Conservation (phyloP, 2,113 vertebrate species). For the Ciconia maguari region DNA sequence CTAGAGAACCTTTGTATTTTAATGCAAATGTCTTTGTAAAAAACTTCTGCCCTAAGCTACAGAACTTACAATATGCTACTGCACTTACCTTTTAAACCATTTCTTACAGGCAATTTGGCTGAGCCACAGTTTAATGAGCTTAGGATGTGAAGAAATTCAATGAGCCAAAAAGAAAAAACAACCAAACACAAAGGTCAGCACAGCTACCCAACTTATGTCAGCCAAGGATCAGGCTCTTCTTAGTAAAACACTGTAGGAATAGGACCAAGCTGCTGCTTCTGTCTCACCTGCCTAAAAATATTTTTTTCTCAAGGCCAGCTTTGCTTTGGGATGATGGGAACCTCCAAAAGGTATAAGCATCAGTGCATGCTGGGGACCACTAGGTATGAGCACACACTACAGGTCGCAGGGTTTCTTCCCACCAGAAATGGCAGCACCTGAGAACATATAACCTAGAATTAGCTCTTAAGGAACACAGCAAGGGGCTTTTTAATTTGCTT, state of each 20-base stretch:
- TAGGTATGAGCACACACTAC: background rate
- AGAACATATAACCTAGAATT: background rate
- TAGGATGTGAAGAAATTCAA: constrained; percentile 18
- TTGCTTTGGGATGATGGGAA: background rate
- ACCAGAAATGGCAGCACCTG: background rate
- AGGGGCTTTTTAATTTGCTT: background rate
- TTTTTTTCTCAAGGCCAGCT: background rate
- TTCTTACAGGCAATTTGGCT: background rate
- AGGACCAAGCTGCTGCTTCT: background rate
- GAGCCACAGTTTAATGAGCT: constrained; percentile 8
- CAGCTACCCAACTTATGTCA: background rate
- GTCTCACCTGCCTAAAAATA: background rate
- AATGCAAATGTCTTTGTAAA: background rate
- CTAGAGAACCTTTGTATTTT: background rate
- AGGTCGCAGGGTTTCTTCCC: background rate
- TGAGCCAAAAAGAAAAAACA: background rate
- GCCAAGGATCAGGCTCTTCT: background rate
- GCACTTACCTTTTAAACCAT: background rate
- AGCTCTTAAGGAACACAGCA: background rate
- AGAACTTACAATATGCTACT: background rate
- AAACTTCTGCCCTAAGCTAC: background rate
- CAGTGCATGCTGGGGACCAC: background rate
- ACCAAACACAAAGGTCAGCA: constrained; percentile 8
- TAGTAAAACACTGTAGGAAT: background rate
- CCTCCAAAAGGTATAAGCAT: background rate